Evolutionary conservation across 2,113 vertebrate species (phyloP), one percentile per base, ranked within the genome.

Genomic region (Engraulis encrasicolus): DNA sequence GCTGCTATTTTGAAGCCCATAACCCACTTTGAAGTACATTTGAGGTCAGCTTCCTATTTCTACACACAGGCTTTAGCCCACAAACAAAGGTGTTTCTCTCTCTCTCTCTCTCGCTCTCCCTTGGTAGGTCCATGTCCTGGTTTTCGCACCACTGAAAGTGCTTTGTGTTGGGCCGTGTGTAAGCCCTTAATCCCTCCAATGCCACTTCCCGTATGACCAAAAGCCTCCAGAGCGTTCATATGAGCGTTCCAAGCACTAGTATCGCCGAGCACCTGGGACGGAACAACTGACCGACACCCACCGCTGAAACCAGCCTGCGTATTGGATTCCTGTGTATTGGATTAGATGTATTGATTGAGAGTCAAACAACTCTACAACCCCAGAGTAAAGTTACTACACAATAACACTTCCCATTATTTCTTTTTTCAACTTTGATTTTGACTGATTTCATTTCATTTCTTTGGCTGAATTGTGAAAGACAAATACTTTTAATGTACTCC

Each of bases 331-430:
- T n/a, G n/a, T n/a, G n/a, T n/a, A n/a, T n/a, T n/a, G n/a, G n/a
- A n/a, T n/a, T n/a, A n/a, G n/a, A n/a, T n/a, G n/a, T n/a, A n/a
- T n/a, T n/a, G n/a, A n/a, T n/a, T n/a, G n/a, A n/a, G n/a, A n/a
- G n/a, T n/a, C n/a, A n/a, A n/a, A n/a, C n/a, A n/a, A n/a, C n/a
- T n/a, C n/a, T n/a, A n/a, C n/a, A n/a, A n/a, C n/a, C n/a, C n/a
- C n/a, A n/a, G n/a, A n/a, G n/a, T n/a, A n/a, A n/a, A n/a, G n/a
- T n/a, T n/a, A n/a, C n/a, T n/a, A 34, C 45, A 81, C 18, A 52
- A 23, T 78, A 88, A 78, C 20, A 50, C 48, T 81, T 81, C 40
- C 48, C 19, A 15, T 17, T 50, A 54, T 79, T 37, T 86, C 40
- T 71, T n/a, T n/a, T 1, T 86, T 50, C 74, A 38, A 19, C 9